Evolutionary conservation across 2,797 vertebrate genomes (phyloP).

Genomic region (Gallirallus australis): DNA sequence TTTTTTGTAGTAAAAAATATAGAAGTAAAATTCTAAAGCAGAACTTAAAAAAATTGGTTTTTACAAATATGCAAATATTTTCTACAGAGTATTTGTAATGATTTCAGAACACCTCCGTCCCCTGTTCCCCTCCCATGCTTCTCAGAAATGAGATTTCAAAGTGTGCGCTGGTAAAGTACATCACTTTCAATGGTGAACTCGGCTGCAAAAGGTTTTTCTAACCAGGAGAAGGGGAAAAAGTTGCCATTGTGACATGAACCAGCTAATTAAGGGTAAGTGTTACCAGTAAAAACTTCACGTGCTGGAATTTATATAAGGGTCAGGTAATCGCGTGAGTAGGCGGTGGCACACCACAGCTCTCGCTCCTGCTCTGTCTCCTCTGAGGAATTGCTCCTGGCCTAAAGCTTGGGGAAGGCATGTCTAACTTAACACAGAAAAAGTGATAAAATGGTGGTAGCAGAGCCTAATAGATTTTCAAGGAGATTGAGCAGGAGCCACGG

Average conservation of each 20-base stretch:
- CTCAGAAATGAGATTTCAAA: not conserved
- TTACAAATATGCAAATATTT: not conserved
- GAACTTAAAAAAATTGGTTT: not conserved
- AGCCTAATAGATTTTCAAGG: conserved; percentile 67
- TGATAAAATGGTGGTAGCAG: conserved; percentile 45
- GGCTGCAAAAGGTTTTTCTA: not conserved
- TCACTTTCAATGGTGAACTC: not conserved
- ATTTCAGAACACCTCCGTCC: not conserved
- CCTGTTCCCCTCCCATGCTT: not conserved
- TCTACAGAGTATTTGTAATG: not conserved
- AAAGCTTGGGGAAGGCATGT: not conserved
- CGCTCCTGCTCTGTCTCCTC: not conserved
- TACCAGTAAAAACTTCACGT: not conserved
- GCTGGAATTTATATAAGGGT: not conserved
- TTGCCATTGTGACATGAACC: not conserved
- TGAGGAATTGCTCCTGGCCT: not conserved
- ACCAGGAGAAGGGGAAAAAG: not conserved
- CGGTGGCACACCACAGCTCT: not conserved
- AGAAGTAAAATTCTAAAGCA: not conserved
- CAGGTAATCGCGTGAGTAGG: not conserved
- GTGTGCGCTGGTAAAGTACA: not conserved
- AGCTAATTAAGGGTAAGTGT: not conserved
- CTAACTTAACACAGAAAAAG: not conserved
- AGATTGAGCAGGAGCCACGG: conserved; percentile 59
- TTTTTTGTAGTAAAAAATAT: not conserved